These are phyloP conservation scores for Syndactyla subalaris DNA, from an alignment of 2,797 vertebrate genomes.

Conservation along the genomic window DNA sequence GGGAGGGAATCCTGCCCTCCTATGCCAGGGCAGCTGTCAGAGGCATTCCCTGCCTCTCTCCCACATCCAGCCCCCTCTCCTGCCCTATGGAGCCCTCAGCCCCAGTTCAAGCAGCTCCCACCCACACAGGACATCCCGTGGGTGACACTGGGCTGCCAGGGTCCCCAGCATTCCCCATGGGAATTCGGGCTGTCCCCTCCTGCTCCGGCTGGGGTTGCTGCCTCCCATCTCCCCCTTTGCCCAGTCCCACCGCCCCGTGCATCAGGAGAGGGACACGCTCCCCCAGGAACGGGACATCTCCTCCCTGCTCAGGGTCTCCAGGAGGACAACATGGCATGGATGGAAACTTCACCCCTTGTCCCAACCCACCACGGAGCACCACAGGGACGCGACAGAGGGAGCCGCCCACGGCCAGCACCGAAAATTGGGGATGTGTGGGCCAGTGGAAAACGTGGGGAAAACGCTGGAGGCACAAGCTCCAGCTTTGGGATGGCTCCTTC, in stretches of 20 bases:
- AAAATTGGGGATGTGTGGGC: rapidly evolving
- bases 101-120: neutral
- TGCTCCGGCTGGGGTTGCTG: neutral
- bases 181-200: rapidly evolving
- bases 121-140: neutral
- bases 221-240: neutral
- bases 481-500: neutral
- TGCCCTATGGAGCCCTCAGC: rapidly evolving
- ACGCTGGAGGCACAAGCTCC: neutral
- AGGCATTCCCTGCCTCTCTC: rapidly evolving
- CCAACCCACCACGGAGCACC: neutral
- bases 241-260: rapidly evolving
- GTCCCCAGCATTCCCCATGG: neutral
- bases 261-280: rapidly evolving
- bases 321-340: rapidly evolving
- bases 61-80: neutral
- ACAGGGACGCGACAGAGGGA: rapidly evolving
- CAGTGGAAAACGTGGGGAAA: neutral
- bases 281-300: neutral
- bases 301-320: too few relatives aligned
- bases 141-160: rapidly evolving
- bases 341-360: neutral
- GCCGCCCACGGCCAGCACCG: neutral
- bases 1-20: neutral
- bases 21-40: neutral